Conservation (phyloP, 2,113 vertebrate genomes). For the Petrocephalus zakoni region DNA sequence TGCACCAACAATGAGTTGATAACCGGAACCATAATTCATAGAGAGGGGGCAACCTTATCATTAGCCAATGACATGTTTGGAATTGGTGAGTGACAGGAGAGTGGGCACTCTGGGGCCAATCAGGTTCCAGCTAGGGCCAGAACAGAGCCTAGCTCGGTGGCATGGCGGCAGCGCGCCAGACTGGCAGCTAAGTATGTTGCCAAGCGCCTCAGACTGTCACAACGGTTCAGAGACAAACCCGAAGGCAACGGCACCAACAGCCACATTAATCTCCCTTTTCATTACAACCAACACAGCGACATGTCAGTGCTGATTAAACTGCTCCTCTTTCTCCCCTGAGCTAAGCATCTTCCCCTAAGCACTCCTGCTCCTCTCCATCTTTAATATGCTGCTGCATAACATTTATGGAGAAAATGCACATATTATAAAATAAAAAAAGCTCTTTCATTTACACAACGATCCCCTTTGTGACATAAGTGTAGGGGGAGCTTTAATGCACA, state of each 20-base stretch:
- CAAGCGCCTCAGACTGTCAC: slow-evolving; percentile 30
- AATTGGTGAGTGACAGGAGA: neutral
- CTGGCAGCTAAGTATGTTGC: slow-evolving; percentile 34
- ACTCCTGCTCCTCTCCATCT: neutral
- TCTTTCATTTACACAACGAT: neutral
- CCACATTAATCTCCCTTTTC: slow-evolving; percentile 11
- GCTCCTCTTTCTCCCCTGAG: neutral
- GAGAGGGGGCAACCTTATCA: neutral
- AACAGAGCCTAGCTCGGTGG: slow-evolving; percentile 24
- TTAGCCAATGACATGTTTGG: neutral
- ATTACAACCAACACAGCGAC: slow-evolving; percentile 14
- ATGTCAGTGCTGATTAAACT: slow-evolving; percentile 13
- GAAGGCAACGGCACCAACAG: slow-evolving; percentile 8
- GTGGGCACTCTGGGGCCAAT: neutral
- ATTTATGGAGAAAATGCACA: neutral
- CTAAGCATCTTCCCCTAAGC: neutral
- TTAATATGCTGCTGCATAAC: neutral
- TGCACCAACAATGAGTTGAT: slow-evolving; percentile 15
- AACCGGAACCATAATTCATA: neutral
- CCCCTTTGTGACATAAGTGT: neutral
- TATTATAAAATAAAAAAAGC: neutral
- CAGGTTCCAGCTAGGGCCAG: neutral
- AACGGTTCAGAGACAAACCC: slow-evolving; percentile 13
- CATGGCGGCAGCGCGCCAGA: neutral
- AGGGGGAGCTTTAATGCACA: neutral